A percentile compares a stretch with the other conserved stretches of the same genome.
Conservation (phyloP, 2,113 vertebrate species). For the Galbula dea region DNA sequence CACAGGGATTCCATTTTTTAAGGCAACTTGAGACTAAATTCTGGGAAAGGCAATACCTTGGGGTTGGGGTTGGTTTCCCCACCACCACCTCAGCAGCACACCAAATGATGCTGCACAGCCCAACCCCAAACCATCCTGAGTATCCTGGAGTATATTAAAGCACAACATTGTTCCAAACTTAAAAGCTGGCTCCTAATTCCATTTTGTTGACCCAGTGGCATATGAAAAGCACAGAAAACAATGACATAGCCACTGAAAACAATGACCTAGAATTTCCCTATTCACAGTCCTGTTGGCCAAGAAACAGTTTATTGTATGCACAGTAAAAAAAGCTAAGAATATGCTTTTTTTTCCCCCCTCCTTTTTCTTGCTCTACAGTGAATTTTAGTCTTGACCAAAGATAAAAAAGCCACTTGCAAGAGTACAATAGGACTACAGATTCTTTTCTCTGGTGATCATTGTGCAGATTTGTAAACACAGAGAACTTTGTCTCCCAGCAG, state of each 20-base stretch:
- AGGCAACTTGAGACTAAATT: constrained; percentile 20
- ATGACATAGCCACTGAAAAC: neutral
- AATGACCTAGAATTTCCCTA: neutral
- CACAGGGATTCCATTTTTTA: constrained; percentile 59
- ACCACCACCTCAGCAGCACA: neutral
- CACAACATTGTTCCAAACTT: neutral
- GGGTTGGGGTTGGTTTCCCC: too few relatives aligned
- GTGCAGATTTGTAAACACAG: constrained; percentile 27
- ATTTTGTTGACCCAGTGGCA: neutral
- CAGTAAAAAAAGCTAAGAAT: neutral
- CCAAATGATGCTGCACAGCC: neutral
- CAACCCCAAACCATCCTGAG: neutral
- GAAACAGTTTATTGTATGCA: neutral
- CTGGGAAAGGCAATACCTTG: constrained; percentile 7
- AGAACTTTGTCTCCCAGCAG: neutral
- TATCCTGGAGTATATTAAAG: too few relatives aligned
- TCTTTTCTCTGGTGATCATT: constrained; percentile 20
- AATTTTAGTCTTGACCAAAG: neutral
- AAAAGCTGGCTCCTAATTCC: neutral
- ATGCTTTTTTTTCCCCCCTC: too few relatives aligned
- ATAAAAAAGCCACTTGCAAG: neutral
- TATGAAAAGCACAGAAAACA: too few relatives aligned
- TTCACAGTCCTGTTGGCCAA: neutral
- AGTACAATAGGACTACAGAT: constrained; percentile 19
- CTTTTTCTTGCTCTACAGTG: neutral